Evolutionary conservation across 2,888 invertebrate genomes (phyloP), one percentile per base, ranked within the genome.

Genomic region (Thereva nobilitata): DNA sequence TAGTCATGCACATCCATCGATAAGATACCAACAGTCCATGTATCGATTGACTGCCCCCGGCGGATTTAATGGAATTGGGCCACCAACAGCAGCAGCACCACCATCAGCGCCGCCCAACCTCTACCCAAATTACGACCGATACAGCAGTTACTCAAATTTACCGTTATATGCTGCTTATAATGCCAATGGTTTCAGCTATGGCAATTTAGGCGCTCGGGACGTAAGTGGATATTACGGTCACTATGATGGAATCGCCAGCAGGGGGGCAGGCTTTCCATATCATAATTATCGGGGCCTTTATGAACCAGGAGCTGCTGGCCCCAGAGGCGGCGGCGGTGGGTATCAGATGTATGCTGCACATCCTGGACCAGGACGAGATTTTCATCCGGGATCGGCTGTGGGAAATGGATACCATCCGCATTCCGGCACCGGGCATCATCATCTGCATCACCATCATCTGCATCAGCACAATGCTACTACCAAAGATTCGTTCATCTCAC

Each of bases 11-110:
- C 55, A 64, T 54, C 64, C 54, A 55, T 45, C 54, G 45, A 52
- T 44, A 38, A 64, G 64, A 55, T 64, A 64, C 54, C 64, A 64
- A 41, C 54, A 44, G 37, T 55, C 64, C 9, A n/a, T 53, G 42
- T 64, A 64, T 64, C 64, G 64, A 53, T 64, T 64, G 42, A 64
- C 6, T 37, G 6, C 44, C 53, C 37, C 53, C 44, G 37, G 44
- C 44, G 44, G 53, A 38, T 64, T 37, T 54, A 54, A 54, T 47
- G 64, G 64, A 55, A 64, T 64, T 64, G 64, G 64, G 44, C 64
- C 64, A 55, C 54, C 55, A 5, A 37, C 54, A 40, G 35, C 45
- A 53, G 37, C 45, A n/a, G 49, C 59, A 8, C 53, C 47, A 10
- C 10, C 23, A 47, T 12, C 47, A 8, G 5, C 47, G 12, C 34